Conservation (phyloP, 2,113 vertebrate genomes). For the Petroica traversi region DNA sequence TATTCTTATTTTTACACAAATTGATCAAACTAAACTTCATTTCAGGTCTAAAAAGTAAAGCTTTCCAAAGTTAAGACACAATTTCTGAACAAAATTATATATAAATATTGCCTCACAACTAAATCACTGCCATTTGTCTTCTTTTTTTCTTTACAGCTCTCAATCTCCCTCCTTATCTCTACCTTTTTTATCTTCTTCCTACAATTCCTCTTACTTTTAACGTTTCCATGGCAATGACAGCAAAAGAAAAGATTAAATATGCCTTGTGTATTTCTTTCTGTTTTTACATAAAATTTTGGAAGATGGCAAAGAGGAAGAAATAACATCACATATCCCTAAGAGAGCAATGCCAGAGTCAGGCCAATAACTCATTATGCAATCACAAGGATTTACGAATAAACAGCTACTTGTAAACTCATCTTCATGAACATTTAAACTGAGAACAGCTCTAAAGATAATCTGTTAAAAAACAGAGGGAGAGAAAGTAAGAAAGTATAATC, state of each 20-base stretch:
- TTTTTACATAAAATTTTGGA: neutral
- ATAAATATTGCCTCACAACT: neutral
- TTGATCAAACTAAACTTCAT: neutral
- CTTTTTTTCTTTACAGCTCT: neutral
- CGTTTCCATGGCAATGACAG: conserved; percentile 59
- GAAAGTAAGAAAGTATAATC: neutral
- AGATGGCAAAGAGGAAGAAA: neutral
- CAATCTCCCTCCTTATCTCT: neutral
- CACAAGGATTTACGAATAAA: neutral
- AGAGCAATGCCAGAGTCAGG: neutral
- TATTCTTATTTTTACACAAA: neutral
- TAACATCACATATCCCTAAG: neutral
- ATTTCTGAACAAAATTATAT: neutral
- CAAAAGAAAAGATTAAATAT: conserved; percentile 15
- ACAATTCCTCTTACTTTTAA: conserved; percentile 22
- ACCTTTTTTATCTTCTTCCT: conserved; percentile 44
- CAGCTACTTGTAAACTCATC: neutral
- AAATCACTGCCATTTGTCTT: neutral
- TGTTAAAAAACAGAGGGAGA: neutral
- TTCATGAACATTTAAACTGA: neutral
- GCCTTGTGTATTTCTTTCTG: neutral
- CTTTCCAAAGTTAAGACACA: neutral
- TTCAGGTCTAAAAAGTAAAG: neutral
- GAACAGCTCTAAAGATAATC: neutral
- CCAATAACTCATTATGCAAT: neutral